Percentiles rank a stretch among this genome's conserved stretches.
Conservation (phyloP, 2,888 invertebrate genomes). For the Caenorhabditis sp. region DNA sequence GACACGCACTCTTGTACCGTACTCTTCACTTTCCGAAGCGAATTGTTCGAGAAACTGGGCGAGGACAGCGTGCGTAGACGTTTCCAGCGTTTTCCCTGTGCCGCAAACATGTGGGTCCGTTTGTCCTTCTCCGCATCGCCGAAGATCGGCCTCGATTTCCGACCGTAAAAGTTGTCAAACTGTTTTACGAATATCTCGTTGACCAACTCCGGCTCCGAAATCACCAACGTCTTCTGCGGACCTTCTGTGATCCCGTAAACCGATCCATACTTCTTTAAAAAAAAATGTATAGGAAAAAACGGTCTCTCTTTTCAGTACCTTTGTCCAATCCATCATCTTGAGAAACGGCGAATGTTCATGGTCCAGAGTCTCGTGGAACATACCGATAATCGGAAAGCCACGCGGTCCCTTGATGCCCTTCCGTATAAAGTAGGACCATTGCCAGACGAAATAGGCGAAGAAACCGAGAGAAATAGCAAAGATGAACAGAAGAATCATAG, state of each 20-base stretch:
- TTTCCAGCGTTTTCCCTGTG: slow-evolving; percentile 81
- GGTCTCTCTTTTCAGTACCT: slow-evolving; percentile 44
- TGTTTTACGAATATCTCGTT: slow-evolving; percentile 80
- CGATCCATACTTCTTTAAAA: slow-evolving; percentile 53
- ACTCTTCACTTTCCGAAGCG: slow-evolving; percentile 80
- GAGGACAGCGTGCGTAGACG: slow-evolving; percentile 81
- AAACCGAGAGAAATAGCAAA: neutral
- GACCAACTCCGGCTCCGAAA: slow-evolving; percentile 79
- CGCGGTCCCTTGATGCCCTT: slow-evolving; percentile 60
- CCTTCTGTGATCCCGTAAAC: slow-evolving; percentile 68
- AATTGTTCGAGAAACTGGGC: slow-evolving; percentile 81
- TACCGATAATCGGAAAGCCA: slow-evolving; percentile 55
- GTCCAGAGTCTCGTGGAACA: slow-evolving; percentile 7
- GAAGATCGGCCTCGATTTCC: slow-evolving; percentile 77
- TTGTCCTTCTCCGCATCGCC: slow-evolving; percentile 67
- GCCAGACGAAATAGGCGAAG: slow-evolving; percentile 41
- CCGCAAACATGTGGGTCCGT: slow-evolving; percentile 79
- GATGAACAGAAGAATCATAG: slow-evolving; percentile 19
- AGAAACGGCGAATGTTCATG: slow-evolving; percentile 48
- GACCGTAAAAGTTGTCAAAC: slow-evolving; percentile 80
- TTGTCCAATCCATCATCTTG: slow-evolving; percentile 67
- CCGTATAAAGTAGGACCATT: slow-evolving; percentile 57
- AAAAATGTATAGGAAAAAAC: neutral
- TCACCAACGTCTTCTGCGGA: slow-evolving; percentile 76
- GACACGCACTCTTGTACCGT: slow-evolving; percentile 80